Evolutionary conservation across 2,888 invertebrate genomes (phyloP).

Genomic region (Ptychoptera contaminata): DNA sequence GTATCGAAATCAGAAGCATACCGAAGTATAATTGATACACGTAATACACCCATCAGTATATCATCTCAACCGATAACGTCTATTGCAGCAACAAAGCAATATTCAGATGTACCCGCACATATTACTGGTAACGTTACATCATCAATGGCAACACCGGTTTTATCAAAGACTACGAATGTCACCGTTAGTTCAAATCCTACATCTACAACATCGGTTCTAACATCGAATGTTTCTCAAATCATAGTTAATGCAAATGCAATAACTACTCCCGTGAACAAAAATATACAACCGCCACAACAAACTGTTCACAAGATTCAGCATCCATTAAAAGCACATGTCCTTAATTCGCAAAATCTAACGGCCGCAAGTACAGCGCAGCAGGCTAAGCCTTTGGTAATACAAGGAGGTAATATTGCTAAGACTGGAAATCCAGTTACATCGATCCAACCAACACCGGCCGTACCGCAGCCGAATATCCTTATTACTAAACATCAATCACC

Average conservation of each 20-base stretch:
- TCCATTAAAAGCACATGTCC: background rate
- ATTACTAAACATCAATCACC: background rate
- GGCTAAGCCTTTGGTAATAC: background rate
- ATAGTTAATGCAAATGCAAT: background rate
- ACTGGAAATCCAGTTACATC: too few species aligned
- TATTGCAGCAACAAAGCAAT: background rate
- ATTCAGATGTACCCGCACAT: background rate
- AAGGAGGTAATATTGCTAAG: background rate
- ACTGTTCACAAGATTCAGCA: background rate
- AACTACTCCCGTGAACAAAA: background rate
- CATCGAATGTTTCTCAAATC: background rate
- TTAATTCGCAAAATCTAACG: background rate
- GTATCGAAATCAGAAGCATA: background rate
- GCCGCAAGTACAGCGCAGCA: background rate
- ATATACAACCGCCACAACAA: background rate
- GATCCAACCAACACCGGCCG: slow-evolving; percentile 4
- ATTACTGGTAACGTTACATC: background rate
- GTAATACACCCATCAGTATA: background rate
- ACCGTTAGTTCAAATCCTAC: background rate
- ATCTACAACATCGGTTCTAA: background rate
- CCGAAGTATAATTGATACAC: too few species aligned
- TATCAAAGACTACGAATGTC: background rate
- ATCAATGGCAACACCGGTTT: background rate
- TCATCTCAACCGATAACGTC: background rate
- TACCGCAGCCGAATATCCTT: slow-evolving; percentile 3